Evolutionary conservation across 53 echinoderm and acorn worm genomes (phyloP).

Genomic region (Echinarachnius parma): DNA sequence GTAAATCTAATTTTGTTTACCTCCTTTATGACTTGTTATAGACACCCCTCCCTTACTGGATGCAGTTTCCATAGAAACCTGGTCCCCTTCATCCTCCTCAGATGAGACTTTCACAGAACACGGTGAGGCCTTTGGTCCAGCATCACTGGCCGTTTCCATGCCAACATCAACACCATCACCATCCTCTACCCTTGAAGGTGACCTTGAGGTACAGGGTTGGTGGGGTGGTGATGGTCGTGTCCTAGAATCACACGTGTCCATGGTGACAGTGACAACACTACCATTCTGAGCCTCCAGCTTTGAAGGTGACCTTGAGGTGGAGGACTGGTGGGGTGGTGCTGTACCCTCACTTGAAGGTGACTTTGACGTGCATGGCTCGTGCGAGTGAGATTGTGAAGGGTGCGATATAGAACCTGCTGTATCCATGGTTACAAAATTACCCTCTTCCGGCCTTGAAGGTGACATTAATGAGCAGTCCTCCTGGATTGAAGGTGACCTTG

Average conservation of each 20-base stretch:
- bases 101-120: no score
- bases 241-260: no score
- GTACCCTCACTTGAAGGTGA: no score
- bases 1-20: no score
- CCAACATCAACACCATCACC: not conserved
- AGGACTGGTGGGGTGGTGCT: not conserved
- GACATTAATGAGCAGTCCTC: no score
- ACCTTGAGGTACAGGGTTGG: not conserved
- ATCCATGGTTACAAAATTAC: not conserved
- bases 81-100: constrained; percentile 11
- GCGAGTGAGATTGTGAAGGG: no score
- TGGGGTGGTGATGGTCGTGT: not conserved
- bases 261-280: not conserved
- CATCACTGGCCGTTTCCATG: not conserved
- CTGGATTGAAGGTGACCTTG: not conserved
- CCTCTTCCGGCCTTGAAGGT: no score
- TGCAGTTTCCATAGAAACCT: constrained; percentile 20
- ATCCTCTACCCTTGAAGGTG: not conserved
- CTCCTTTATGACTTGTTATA: constrained; percentile 12
- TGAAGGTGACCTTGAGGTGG: not conserved
- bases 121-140: not conserved
- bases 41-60: constrained; percentile 10
- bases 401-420: no score
- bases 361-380: no score
- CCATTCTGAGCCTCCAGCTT: not conserved